Percentiles rank a stretch among this genome's conserved stretches.
Conservation (phyloP, 2,797 vertebrate species). For the Parambassis ranga region DNA sequence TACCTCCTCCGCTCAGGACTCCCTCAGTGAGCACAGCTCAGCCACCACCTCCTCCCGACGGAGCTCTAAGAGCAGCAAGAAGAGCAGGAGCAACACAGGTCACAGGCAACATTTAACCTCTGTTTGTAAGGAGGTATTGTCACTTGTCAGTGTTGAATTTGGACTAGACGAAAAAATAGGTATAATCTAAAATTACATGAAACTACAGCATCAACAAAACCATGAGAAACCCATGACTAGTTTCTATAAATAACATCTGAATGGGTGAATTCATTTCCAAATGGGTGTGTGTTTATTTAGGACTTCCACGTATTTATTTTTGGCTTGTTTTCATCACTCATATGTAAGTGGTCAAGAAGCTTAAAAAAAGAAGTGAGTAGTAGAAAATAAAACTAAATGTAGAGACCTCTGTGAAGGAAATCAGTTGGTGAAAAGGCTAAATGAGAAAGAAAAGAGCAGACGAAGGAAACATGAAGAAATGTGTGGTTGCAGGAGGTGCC, state of each 20-base stretch:
- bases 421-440: neutral
- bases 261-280: neutral
- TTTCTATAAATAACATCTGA: neutral
- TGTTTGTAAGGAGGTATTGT: neutral
- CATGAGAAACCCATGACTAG: neutral
- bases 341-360: neutral
- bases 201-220: neutral
- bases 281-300: too few species aligned
- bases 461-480: constrained; percentile 17
- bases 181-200: too few species aligned
- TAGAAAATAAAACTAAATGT: neutral
- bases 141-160: too few species aligned
- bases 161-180: too few species aligned
- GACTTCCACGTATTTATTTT: neutral
- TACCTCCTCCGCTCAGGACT: constrained; percentile 94
- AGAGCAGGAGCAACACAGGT: constrained; percentile 92
- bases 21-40: constrained; percentile 94
- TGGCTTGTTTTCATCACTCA: neutral
- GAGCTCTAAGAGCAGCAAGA: constrained; percentile 92
- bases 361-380: neutral
- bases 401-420: neutral
- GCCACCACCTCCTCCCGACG: constrained; percentile 86
- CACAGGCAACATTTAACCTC: constrained; percentile 11
- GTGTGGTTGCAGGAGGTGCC: constrained; percentile 48
- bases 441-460: neutral